Evolutionary conservation across 2,888 invertebrate species (phyloP), one percentile per base, ranked within the genome.

Genomic region (Alcis repandata): DNA sequence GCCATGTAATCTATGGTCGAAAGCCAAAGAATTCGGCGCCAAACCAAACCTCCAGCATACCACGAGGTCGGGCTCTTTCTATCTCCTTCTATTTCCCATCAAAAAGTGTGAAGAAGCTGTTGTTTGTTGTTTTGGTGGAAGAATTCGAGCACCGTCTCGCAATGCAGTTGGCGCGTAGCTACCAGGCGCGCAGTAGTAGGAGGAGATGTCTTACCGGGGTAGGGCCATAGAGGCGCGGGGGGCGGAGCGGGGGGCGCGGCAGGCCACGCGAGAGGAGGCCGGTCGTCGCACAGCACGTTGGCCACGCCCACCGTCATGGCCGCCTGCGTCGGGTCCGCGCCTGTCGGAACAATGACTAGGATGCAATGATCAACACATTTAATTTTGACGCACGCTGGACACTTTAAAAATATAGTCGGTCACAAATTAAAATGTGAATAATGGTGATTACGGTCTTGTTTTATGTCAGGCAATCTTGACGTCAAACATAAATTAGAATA

Each of bases 141-240:
- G 69, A 71, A 67, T 69, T 61, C 75, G 72, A 59, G 78, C 79
- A 84, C 89, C 87, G 84, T 90, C 91, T 90, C 87, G 91, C 90
- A 89, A 91, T 89, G 91, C 86, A 89, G 90, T 93, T 93, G 92
- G 92, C 92, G 92, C 92, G 92, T 88, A 92, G 88, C 84, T 93
- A 93, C 92, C 90, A 93, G 92, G 92, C 83, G 82, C 83, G 79
- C 92, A 93, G 86, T 75, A 80, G 74, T 73, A 48, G 72, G 65
- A 80, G 88, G 88, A 94, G 95, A 95, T 89, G 79, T 76, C 91
- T 91, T 83, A 92, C 92, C 94, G 95, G 97, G 96, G 94, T 97
- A 97, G 92, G 97, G 97, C 97, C 97, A 97, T 84, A 97, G 94
- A 62, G 97, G 95, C 59, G 96, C 95, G 83, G 96, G 94, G 83